These are phyloP conservation scores for Cathartes aura DNA, from an alignment of 2,113 vertebrate species.

Conservation along the genomic window DNA sequence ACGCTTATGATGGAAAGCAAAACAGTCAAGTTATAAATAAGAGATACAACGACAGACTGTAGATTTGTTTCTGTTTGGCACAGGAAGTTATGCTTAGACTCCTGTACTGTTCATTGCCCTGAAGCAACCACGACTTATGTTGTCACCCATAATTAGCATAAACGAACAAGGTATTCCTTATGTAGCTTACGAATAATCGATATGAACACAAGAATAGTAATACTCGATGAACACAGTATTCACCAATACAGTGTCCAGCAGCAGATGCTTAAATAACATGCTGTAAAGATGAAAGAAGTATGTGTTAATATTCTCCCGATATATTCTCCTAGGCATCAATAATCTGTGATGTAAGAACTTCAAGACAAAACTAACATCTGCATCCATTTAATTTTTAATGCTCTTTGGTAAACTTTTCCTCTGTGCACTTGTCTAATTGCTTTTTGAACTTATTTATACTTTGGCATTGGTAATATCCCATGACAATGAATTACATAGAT, in stretches of 20 bases:
- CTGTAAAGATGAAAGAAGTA: neutral
- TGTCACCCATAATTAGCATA: neutral
- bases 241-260: neutral
- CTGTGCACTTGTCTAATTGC: neutral
- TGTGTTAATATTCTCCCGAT: neutral
- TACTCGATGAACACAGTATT: neutral
- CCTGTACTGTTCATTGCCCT: neutral
- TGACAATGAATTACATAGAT: neutral
- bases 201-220: neutral
- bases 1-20: neutral
- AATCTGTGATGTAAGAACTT: neutral
- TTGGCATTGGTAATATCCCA: neutral
- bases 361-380: neutral
- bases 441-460: conserved; percentile 5
- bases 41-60: neutral
- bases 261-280: neutral
- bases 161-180: neutral
- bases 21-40: neutral
- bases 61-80: neutral
- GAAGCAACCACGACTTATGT: neutral
- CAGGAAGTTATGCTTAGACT: neutral
- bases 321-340: neutral
- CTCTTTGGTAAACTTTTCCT: neutral
- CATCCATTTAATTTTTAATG: neutral
- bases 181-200: neutral